Percentiles rank a stretch among this genome's conserved stretches.
phyloP scores from a whole-genome alignment of 2,113 vertebrate genomes.

The Apus apus region DNA sequence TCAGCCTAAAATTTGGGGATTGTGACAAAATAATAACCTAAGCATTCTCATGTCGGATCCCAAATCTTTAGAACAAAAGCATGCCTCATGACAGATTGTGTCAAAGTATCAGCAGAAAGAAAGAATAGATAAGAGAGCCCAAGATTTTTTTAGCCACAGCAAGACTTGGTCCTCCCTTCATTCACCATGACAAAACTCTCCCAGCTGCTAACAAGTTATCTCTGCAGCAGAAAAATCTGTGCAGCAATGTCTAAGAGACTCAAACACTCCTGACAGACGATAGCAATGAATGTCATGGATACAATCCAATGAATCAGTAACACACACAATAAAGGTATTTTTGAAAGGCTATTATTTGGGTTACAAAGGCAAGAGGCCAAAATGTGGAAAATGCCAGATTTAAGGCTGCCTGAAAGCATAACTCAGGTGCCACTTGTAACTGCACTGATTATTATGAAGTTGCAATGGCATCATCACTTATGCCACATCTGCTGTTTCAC shows the following conservation, averaged over 20 bases:
- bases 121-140: neutral
- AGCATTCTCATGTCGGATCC: neutral
- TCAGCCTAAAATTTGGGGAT: neutral
- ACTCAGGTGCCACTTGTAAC: neutral
- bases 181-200: neutral
- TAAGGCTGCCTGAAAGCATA: neutral
- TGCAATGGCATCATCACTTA: neutral
- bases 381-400: neutral
- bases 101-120: neutral
- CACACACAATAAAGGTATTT: neutral
- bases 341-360: neutral
- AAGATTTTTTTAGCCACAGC: neutral
- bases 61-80: neutral
- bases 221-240: neutral
- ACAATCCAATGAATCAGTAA: neutral
- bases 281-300: neutral
- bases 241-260: neutral
- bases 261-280: neutral
- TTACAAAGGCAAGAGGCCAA: neutral
- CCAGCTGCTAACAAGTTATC: neutral
- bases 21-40: neutral
- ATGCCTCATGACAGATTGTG: neutral
- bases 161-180: neutral
- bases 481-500: neutral
- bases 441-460: neutral